Conservation (phyloP, 2,888 invertebrate species). For the Tachina lurida region DNA sequence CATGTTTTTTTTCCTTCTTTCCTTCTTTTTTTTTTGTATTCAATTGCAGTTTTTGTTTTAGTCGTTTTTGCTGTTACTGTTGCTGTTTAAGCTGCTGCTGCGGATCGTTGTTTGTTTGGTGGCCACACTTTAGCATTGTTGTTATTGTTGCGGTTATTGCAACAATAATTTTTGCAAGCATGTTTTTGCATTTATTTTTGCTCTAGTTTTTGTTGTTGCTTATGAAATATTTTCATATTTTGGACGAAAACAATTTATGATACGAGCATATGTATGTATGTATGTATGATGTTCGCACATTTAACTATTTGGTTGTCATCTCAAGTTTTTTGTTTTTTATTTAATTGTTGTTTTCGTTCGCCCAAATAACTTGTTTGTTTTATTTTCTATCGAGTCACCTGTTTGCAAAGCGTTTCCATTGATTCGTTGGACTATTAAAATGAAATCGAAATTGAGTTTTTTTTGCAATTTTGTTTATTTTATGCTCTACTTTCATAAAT, state of each 20-base stretch:
- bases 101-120: slow-evolving; percentile 1
- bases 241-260: slow-evolving; percentile 14
- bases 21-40: slow-evolving; percentile 43
- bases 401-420: slow-evolving; percentile 28
- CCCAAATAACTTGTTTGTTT: slow-evolving; percentile 13
- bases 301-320: background rate
- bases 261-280: too few relatives aligned
- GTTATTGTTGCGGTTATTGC: slow-evolving; percentile 18
- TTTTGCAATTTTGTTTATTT: slow-evolving; percentile 12
- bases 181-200: slow-evolving; percentile 34
- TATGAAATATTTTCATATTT: slow-evolving; percentile 29
- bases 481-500: slow-evolving; percentile 17
- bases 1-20: slow-evolving; percentile 35
- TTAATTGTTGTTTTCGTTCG: slow-evolving; percentile 20
- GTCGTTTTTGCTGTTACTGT: slow-evolving; percentile 38
- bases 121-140: slow-evolving; percentile 9
- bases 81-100: slow-evolving; percentile 10
- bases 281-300: background rate
- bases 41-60: slow-evolving; percentile 59
- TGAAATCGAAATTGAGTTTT: slow-evolving; percentile 58
- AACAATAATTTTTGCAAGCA: slow-evolving; percentile 24
- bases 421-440: slow-evolving; percentile 57
- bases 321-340: background rate
- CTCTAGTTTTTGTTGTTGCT: slow-evolving; percentile 5
- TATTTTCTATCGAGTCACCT: slow-evolving; percentile 27